These are phyloP conservation scores for Garrulus glandarius DNA, from an alignment of 2,797 vertebrate species.

Conservation along the genomic window DNA sequence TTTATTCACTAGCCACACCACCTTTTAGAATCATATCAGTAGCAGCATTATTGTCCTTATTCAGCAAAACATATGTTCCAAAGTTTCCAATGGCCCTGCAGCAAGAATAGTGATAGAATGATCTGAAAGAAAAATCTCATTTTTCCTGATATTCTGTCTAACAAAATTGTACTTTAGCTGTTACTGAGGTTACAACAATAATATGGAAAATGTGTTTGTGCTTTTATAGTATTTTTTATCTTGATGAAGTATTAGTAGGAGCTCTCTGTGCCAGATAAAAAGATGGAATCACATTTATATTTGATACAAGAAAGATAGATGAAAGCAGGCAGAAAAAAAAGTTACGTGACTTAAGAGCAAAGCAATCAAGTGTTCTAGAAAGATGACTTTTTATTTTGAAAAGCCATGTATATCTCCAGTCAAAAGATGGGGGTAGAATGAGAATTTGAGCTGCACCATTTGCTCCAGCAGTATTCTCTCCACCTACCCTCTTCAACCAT, in stretches of 20 bases:
- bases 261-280: slow-evolving; percentile 2
- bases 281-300: slow-evolving; percentile 20
- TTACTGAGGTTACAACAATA: slow-evolving; percentile 32
- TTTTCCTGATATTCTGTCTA: background rate
- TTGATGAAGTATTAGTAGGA: slow-evolving; percentile 19
- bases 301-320: slow-evolving; percentile 54
- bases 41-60: background rate
- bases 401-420: background rate
- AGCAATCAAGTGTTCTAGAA: slow-evolving; percentile 14
- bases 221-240: slow-evolving; percentile 37
- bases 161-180: background rate
- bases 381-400: slow-evolving; percentile 11
- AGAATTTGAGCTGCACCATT: slow-evolving; percentile 31
- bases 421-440: background rate
- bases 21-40: background rate
- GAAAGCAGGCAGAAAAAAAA: slow-evolving; percentile 44
- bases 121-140: background rate
- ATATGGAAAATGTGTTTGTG: background rate
- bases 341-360: background rate
- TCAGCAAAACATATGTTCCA: background rate
- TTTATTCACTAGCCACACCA: background rate
- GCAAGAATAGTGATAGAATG: background rate
- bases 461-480: background rate
- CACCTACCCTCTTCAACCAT: background rate
- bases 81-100: background rate